Evolutionary conservation across 2,888 invertebrate species (phyloP).

Genomic region (Leptinotarsa tumamoca): DNA sequence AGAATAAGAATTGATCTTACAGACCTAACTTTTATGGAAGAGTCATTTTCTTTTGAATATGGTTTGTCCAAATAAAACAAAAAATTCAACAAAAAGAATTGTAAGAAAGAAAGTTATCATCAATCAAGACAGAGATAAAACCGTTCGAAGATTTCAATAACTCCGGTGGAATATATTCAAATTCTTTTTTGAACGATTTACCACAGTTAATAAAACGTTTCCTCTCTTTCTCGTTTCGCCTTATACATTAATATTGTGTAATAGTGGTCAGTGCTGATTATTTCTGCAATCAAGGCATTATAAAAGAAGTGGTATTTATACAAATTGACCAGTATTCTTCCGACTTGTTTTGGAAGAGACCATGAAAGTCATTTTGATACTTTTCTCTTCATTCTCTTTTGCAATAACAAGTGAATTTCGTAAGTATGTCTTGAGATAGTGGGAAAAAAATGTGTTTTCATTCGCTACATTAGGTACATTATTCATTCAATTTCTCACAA

Average conservation of each 20-base stretch:
- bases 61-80: no score
- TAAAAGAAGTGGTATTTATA: constrained; percentile 20
- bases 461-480: background rate
- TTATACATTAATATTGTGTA: background rate
- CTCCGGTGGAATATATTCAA: background rate
- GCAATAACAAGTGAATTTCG: constrained; percentile 9
- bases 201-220: background rate
- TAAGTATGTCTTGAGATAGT: background rate
- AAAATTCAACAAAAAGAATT: background rate
- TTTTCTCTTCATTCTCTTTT: background rate
- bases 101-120: background rate
- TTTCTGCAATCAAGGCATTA: constrained; percentile 3
- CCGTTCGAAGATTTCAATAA: no score
- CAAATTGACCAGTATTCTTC: constrained; percentile 8
- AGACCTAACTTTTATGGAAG: no score
- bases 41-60: no score
- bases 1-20: no score
- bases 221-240: background rate
- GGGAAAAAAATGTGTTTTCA: background rate
- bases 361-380: constrained; percentile 16
- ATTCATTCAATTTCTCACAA: no score
- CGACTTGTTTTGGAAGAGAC: constrained; percentile 1
- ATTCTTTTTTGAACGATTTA: background rate
- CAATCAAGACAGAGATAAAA: background rate
- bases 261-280: background rate